phyloP scores from a whole-genome alignment of 2,797 vertebrate genomes.

The Psittacula derbiana region DNA sequence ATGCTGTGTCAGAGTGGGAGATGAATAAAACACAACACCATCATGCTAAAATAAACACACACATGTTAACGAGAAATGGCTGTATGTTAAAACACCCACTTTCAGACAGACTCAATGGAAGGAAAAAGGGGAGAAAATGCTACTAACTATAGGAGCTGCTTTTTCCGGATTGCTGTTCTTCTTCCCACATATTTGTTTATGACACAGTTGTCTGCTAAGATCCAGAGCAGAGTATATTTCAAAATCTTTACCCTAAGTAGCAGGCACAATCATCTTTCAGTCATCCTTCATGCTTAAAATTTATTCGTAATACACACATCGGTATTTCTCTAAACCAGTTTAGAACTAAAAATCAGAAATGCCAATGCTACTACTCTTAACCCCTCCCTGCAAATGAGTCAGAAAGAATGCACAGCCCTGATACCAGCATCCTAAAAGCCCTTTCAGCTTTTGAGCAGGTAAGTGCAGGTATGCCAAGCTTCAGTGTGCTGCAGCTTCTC shows the following conservation, averaged over 20 bases:
- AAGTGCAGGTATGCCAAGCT: not conserved
- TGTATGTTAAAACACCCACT: slow-evolving; percentile 74
- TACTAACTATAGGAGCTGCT: slow-evolving; percentile 75
- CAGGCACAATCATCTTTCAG: slow-evolving; percentile 64
- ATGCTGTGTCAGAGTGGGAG: slow-evolving; percentile 78
- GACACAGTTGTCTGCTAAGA: slow-evolving; percentile 70
- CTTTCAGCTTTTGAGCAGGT: not conserved
- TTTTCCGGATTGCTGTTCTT: slow-evolving; percentile 72
- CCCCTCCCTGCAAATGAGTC: not conserved
- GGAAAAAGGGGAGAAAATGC: slow-evolving; percentile 64
- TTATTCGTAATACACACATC: not conserved
- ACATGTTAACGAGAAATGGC: slow-evolving; percentile 74
- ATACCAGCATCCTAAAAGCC: not conserved
- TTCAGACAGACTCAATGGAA: slow-evolving; percentile 73
- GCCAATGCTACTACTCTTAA: not conserved
- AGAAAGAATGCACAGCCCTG: not conserved
- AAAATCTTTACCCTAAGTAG: slow-evolving; percentile 69
- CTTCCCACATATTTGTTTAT: slow-evolving; percentile 75
- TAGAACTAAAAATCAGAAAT: slow-evolving; percentile 13
- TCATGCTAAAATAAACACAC: slow-evolving; percentile 76
- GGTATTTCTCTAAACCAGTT: slow-evolving; percentile 31
- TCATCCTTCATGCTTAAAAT: slow-evolving; percentile 30
- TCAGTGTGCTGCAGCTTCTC: not conserved
- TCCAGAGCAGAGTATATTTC: slow-evolving; percentile 71
- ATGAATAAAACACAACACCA: slow-evolving; percentile 69